Base-by-base conservation (phyloP, 2,797 vertebrate species). In the Leucoraja ocellata region DNA sequence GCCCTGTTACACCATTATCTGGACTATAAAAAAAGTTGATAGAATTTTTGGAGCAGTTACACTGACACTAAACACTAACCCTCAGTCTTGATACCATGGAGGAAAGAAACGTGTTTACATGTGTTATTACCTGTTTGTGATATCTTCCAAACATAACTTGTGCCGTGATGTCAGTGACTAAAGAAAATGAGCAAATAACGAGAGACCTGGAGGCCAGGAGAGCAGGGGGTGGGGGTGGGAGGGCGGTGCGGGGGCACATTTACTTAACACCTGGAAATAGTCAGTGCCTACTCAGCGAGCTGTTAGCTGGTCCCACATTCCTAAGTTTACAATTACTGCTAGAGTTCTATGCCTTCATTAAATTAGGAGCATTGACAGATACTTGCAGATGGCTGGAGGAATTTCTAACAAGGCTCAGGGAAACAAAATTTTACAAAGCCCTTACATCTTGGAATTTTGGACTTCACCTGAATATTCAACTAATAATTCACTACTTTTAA, bases 261-360 rank as follows among this genome's bases (percentile, higher is more conserved):
- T 93, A 93, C 79, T 96, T 96, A 97, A 96, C 96, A 97, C 96
- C 96, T 97, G 96, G 96, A 95, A 96, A 95, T 96, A 96, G 96
- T 95, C 95, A 95, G 94, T 95, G 95, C 95, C 95, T 84, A 95
- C 96, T 96, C 96, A 97, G 95, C 97, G 95, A 96, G 94, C 95
- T 93, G 96, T 96, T 96, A 97, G 97, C 96, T 96, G 95, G 96
- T 97, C 96, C 97, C 96, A 97, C 97, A 98, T 98, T 97, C 97
- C 97, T 97, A 96, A 96, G 96, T 96, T 96, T 97, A 96, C 96
- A 96, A 96, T 98, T 97, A 97, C 97, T 95, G 97, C 95, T 96
- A 97, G 97, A 97, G 96, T 97, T 97, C 97, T 96, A 95, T 94
- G 96, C 96, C 95, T 96, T 95, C 94, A 95, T 95, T 95, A 95